Base-by-base conservation (phyloP, 2,113 vertebrate genomes). In the Spermophilus dauricus region DNA sequence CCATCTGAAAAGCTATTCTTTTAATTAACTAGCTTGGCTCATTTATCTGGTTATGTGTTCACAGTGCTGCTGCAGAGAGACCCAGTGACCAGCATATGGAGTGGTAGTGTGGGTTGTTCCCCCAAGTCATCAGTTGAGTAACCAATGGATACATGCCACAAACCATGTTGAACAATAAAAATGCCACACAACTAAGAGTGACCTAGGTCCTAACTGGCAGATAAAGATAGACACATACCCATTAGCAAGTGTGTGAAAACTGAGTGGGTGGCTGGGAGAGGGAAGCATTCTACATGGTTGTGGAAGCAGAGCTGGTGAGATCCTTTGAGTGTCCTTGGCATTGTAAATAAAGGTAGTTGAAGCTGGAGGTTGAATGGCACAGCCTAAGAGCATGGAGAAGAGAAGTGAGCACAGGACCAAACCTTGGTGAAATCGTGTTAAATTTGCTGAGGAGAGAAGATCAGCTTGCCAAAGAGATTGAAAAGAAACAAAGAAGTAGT, bases 91-190 rank as follows among this genome's bases (percentile, higher is more conserved):
- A 18, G 2, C 10, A 14, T 13, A 4, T 30, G 45, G n/a, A 39
- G 56, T 30, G 30, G 39, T 28, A 11, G 32, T 18, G 0, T 17
- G 18, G 28, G 2, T 67, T 12, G 14, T 91, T 45, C 26, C 26
- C 37, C 32, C 26, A 37, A 77, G 42, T n/a, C 32, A 58, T 48
- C 13, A 89, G 5, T 12, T 37, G 17, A 51, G 34, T 51, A 80
- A 53, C 42, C 0, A 0, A 1, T 22, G 24, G 51, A 58, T 32
- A 24, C 1, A 2, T 70, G 16, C 45, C 18, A 53, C 18, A 53
- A 1, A 22, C 28, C 8, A 12, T 63, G 28, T 37, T 72, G 11
- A 73, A 78, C 77, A 58, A 20, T n/a, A 10, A 73, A 9, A 37
- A 67, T 9, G 14, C 5, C 16, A 17, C 5, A 8, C 10, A 51